Conservation (phyloP, 2,797 vertebrate species). For the Urophycis tenuis region DNA sequence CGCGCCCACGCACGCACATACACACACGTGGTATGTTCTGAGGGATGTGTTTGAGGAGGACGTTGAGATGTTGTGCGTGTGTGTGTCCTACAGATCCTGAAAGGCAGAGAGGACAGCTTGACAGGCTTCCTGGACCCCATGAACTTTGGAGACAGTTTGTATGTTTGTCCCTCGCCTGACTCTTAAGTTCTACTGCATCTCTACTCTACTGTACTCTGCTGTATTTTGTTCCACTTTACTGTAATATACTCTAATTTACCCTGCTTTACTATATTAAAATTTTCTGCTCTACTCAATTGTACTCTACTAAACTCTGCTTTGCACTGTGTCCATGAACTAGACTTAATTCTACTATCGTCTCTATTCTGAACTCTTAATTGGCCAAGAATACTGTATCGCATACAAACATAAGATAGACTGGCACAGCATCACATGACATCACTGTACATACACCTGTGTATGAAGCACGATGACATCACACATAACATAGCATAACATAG, state of each 20-base stretch:
- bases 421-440: no score
- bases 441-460: neutral
- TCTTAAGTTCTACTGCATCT: neutral
- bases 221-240: neutral
- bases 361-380: neutral
- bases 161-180: slow-evolving; percentile 56
- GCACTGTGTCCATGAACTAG: no score
- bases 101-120: slow-evolving; percentile 85
- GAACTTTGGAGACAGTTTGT: slow-evolving; percentile 90
- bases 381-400: neutral
- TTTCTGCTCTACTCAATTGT: neutral
- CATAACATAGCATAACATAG: neutral
- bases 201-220: neutral
- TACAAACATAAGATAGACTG: neutral
- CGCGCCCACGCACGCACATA: no score
- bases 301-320: neutral
- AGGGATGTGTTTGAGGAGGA: neutral
- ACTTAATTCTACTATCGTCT: no score
- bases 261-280: neutral
- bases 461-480: neutral
- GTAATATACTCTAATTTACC: neutral
- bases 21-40: neutral
- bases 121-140: slow-evolving; percentile 88
- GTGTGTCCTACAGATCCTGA: slow-evolving; percentile 72
- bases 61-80: neutral